Base-by-base conservation (phyloP, 35 echinoderm and acorn worm species). In the Ophioderma brevispina region DNA sequence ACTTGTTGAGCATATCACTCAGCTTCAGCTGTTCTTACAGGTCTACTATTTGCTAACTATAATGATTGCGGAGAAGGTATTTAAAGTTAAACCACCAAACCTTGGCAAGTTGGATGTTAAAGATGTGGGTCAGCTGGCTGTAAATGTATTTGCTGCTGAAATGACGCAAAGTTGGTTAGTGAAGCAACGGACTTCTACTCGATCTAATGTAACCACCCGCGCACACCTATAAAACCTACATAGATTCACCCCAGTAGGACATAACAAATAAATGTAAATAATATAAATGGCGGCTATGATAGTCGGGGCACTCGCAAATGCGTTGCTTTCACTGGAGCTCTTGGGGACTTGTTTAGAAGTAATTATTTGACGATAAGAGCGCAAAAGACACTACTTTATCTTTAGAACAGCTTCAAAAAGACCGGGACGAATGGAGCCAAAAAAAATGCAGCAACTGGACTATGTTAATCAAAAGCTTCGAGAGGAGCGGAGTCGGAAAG, bases 81-180 rank as follows among this genome's bases (percentile, higher is more conserved):
- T n/a, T n/a, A n/a, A n/a, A n/a, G n/a, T n/a, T n/a, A n/a, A n/a
- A n/a, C n/a, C n/a, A n/a, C n/a, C n/a, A n/a, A n/a, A n/a, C n/a
- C n/a, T n/a, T n/a, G n/a, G n/a, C n/a, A n/a, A n/a, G n/a, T n/a
- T n/a, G n/a, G n/a, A n/a, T n/a, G n/a, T n/a, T n/a, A n/a, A n/a
- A n/a, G n/a, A n/a, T n/a, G n/a, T n/a, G n/a, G n/a, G n/a, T n/a
- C n/a, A n/a, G n/a, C n/a, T n/a, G n/a, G n/a, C n/a, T n/a, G n/a
- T n/a, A n/a, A n/a, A n/a, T n/a, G n/a, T n/a, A n/a, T n/a, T n/a
- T 70, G 59, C 23, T 70, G 59, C 59, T 70, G 59, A 70, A 70
- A 18, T 18, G 28, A 18, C 59, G 3, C 17, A 25, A 25, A 25
- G 15, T 25, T 18, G 59, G 17, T 25, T n/a, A 25, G 59, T 70